phyloP scores from a whole-genome alignment of 2,888 invertebrate species.

The Sclerodermus sp. region DNA sequence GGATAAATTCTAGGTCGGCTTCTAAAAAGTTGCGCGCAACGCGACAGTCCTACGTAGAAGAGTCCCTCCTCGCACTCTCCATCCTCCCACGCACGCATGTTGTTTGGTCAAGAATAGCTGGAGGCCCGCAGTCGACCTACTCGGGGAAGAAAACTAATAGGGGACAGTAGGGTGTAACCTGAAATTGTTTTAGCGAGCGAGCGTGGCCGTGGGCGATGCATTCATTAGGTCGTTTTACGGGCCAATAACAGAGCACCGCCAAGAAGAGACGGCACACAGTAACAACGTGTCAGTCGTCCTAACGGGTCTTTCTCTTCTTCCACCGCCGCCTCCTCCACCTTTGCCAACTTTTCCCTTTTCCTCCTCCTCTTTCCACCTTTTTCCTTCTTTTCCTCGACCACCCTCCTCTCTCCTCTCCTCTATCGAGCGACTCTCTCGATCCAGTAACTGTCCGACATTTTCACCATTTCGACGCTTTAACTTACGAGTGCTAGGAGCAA shows the following conservation, averaged over 20 bases:
- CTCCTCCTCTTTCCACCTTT: background rate
- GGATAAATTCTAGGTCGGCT: too few species aligned
- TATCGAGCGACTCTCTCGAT: conserved; percentile 1
- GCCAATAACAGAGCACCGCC: conserved; percentile 43
- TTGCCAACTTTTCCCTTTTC: conserved; percentile 10
- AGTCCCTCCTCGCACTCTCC: too few species aligned
- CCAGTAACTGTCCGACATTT: conserved; percentile 18
- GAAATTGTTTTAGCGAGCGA: conserved; percentile 42
- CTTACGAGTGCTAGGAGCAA: conserved; percentile 16
- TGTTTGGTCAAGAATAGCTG: too few species aligned
- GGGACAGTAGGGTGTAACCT: conserved; percentile 19
- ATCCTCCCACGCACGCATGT: too few species aligned
- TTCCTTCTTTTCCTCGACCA: conserved; percentile 31
- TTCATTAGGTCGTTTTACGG: conserved; percentile 52
- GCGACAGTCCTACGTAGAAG: too few species aligned
- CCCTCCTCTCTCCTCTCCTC: background rate
- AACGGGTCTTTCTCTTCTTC: conserved; percentile 44
- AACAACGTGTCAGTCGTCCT: conserved; percentile 52
- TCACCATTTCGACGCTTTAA: conserved; percentile 9
- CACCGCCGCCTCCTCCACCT: conserved; percentile 3
- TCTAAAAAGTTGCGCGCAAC: too few species aligned
- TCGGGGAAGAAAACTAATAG: conserved; percentile 33
- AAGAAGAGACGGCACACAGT: conserved; percentile 43
- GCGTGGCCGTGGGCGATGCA: conserved; percentile 46
- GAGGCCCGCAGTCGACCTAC: conserved; percentile 37